These are phyloP conservation scores for Myotis findleyi DNA, from an alignment of 2,797 vertebrate genomes.

Conservation along the genomic window DNA sequence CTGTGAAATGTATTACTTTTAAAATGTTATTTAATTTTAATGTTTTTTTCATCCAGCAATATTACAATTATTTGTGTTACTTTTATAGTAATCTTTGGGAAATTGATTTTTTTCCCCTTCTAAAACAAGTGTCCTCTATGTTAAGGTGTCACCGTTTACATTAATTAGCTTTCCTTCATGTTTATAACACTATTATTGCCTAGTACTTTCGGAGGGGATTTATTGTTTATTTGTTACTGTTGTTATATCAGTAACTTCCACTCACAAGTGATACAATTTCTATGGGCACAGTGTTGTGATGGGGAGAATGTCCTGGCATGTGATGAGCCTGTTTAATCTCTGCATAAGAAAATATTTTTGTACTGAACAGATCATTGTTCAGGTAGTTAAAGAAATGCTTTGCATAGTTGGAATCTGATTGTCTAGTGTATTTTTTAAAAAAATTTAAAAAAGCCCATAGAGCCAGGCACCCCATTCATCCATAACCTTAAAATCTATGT, in stretches of 20 bases:
- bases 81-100: conserved; percentile 14
- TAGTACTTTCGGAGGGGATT: conserved; percentile 18
- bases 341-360: conserved; percentile 31
- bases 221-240: conserved; percentile 49
- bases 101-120: conserved; percentile 42
- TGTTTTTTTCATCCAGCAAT: conserved; percentile 40
- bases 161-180: conserved; percentile 60
- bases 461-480: neutral
- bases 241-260: conserved; percentile 43
- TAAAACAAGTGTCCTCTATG: conserved; percentile 53
- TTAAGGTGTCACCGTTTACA: conserved; percentile 61
- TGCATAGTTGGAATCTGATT: neutral
- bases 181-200: conserved; percentile 28
- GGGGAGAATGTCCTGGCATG: neutral
- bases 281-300: conserved; percentile 14
- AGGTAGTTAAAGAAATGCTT: conserved; percentile 49
- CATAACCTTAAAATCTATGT: neutral
- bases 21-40: conserved; percentile 49
- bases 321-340: neutral
- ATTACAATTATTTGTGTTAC: conserved; percentile 28
- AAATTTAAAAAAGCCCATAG: neutral
- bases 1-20: neutral
- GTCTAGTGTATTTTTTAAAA: neutral
- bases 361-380: neutral
- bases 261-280: conserved; percentile 26